Evolutionary conservation across 2,113 vertebrate species (phyloP).

Genomic region (Passer domesticus): DNA sequence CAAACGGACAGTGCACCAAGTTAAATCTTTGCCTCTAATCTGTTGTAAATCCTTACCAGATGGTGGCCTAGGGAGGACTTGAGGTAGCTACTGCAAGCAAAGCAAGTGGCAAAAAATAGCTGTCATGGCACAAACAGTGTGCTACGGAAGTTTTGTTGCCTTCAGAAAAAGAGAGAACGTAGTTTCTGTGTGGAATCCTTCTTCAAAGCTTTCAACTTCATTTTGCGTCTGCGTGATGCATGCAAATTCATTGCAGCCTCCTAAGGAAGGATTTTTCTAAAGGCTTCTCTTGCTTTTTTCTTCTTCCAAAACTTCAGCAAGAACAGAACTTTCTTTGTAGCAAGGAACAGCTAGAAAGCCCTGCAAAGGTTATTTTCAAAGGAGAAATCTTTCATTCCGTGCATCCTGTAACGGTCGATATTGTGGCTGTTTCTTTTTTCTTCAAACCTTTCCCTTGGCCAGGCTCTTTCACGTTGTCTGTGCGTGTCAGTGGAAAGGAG

Average conservation of each 20-base stretch:
- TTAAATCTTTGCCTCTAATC: constrained; percentile 45
- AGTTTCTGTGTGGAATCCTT: not conserved
- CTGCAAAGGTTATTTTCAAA: constrained; percentile 41
- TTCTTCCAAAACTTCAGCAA: not conserved
- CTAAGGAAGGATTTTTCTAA: constrained; percentile 29
- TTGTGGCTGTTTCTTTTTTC: not conserved
- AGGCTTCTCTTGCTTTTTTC: not conserved
- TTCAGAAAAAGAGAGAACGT: not conserved
- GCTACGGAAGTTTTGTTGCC: not conserved
- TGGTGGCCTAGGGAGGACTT: constrained; percentile 44
- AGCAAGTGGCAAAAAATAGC: not conserved
- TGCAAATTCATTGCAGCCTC: constrained; percentile 27
- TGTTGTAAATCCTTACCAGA: constrained; percentile 58
- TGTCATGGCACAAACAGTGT: not conserved
- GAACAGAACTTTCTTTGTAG: constrained; percentile 39
- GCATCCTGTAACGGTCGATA: not conserved
- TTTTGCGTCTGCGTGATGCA: not conserved
- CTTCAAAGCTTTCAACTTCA: constrained; percentile 15
- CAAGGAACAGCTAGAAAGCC: not conserved
- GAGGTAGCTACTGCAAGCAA: not conserved
- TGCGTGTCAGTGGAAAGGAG: not conserved
- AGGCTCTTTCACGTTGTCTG: not conserved
- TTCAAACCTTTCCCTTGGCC: not conserved
- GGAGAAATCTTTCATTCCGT: not conserved
- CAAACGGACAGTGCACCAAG: not conserved